Conservation (phyloP, 1,140 invertebrate species). For the Lerema accius region DNA sequence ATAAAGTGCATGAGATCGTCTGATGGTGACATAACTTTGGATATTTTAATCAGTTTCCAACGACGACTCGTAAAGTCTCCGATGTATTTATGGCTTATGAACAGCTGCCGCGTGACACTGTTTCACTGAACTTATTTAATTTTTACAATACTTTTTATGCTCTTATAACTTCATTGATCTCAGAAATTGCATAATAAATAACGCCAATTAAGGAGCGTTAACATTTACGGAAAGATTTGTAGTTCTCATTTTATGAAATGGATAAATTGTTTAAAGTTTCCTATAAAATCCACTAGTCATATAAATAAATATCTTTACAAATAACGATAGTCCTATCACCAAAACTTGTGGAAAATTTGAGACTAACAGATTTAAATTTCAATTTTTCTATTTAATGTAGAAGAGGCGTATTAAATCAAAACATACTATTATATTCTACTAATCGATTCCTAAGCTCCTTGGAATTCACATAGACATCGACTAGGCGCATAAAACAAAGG, state of each 20-base stretch:
- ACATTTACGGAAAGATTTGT: constrained; percentile 1
- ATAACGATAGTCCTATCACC: no score
- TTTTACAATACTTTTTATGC: background rate
- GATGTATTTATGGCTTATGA: constrained; percentile 2
- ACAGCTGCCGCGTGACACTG: constrained; percentile 1
- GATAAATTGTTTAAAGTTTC: background rate
- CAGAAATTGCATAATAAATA: constrained; percentile 1
- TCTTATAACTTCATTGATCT: background rate
- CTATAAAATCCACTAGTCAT: no score
- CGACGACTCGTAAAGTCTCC: background rate
- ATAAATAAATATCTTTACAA: no score
- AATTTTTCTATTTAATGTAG: no score
- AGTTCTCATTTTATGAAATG: background rate
- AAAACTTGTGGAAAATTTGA: no score
- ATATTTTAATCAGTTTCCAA: constrained; percentile 4
- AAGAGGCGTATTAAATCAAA: no score
- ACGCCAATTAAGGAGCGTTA: background rate
- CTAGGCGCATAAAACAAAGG: constrained; percentile 4
- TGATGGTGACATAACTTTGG: background rate
- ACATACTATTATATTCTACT: no score
- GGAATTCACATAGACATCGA: no score
- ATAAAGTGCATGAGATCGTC: background rate
- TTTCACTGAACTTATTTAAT: constrained; percentile 1
- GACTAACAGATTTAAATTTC: no score
- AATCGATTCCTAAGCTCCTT: no score